Base-by-base conservation (phyloP, 2,888 invertebrate species). In the Myopa testacea region DNA sequence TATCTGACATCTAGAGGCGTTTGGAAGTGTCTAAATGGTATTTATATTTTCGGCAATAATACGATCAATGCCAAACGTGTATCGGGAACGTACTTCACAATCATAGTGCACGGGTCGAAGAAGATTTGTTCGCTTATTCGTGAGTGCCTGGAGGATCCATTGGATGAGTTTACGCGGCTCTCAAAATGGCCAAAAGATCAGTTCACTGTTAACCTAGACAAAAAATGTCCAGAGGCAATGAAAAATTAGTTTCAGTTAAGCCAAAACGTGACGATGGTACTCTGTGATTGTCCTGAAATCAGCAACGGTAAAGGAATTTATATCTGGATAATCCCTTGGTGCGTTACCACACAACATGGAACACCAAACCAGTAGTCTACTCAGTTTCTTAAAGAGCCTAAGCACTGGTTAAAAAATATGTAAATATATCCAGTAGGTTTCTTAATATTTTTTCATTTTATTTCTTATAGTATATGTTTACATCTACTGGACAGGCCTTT, bases 11-110 rank as follows among this genome's bases (percentile, higher is more conserved):
- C 10, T 34, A 86, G 84, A 77, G 83, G 83, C 60, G 83, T 82
- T 37, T 83, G 80, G 84, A 84, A 81, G 78, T 84, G 80, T 72
- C 81, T 82, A 37, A 81, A 60, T 7, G 84, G 82, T 75, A 78
- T 83, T 68, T 87, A 85, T 78, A 81, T 84, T 0, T 87, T 84
- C 68, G 87, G 87, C 16, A 79, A 84, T 69, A 84, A 82, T 78
- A 79, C 79, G 38, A 82, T n/a, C n/a, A n/a, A 80, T 12, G 65
- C 76, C 7, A 76, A 80, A n/a, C 81, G 83, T 16, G 78, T 81
- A 16, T 84, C 85, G 0, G 80, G 74, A 26, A 82, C 82, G 6
- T 63, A 82, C 8, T 82, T 87, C 40, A 84, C 84, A 0, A 82
- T 87, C n/a, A 84, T 82, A 34, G 81, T 87, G 4, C 79, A 82